phyloP scores from a whole-genome alignment of 35 echinoderm and acorn worm species.

The Acanthaster planci region DNA sequence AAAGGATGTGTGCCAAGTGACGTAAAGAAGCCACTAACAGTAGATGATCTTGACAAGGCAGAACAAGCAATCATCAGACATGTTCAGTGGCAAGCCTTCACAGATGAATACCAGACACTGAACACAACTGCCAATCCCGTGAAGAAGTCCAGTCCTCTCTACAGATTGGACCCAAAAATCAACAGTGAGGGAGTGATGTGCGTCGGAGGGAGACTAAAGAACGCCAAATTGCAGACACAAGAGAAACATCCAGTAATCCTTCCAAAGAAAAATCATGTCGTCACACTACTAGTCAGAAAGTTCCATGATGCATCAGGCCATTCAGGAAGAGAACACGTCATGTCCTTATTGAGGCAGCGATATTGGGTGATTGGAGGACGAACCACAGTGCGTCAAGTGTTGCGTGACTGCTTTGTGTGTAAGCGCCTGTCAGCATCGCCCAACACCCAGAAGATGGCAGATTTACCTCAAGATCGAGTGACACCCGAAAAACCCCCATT shows the following conservation, averaged over 20 bases:
- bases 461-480: constrained; percentile 53
- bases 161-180: not conserved
- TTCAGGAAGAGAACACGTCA: constrained; percentile 37
- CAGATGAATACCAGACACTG: not conserved
- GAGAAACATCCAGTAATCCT: constrained; percentile 33
- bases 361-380: constrained; percentile 51
- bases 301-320: constrained; percentile 31
- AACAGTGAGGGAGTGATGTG: not conserved
- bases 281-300: not conserved
- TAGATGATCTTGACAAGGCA: not conserved
- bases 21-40: not conserved
- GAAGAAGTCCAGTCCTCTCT: constrained; percentile 31
- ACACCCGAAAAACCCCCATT: constrained; percentile 43
- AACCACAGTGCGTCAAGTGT: not conserved
- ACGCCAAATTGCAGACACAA: not conserved
- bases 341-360: constrained; percentile 25
- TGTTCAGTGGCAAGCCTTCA: not conserved
- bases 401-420: constrained; percentile 32
- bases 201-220: constrained; percentile 13
- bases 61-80: not conserved
- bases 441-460: constrained; percentile 48
- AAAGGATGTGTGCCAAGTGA: not conserved
- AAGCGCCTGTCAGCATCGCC: constrained; percentile 10
- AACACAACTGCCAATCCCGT: not conserved
- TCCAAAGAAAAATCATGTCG: not conserved